phyloP scores from a whole-genome alignment of 2,113 vertebrate genomes.

The Sapajus apella region DNA sequence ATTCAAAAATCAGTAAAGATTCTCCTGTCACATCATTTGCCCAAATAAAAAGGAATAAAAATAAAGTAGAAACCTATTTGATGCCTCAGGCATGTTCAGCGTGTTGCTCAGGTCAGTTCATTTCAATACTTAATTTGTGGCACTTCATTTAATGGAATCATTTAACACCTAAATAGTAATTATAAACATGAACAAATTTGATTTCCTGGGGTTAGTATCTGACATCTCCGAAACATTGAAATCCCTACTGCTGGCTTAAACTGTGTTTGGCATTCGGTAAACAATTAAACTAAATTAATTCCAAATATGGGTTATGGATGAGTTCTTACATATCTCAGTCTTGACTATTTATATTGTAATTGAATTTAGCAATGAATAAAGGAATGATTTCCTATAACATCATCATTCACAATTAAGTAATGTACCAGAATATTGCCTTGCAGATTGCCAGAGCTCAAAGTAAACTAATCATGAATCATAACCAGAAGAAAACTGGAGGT shows the following conservation, averaged over 20 bases:
- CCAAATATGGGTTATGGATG: conserved; percentile 29
- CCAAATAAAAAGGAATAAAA: conserved; percentile 83
- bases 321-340: neutral
- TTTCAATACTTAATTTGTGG: conserved; percentile 83
- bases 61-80: conserved; percentile 81
- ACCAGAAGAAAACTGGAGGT: neutral
- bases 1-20: conserved; percentile 83
- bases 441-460: neutral
- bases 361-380: conserved; percentile 40
- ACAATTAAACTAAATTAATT: conserved; percentile 65
- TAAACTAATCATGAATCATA: neutral
- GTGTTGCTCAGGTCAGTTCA: conserved; percentile 86
- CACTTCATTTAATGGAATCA: conserved; percentile 81
- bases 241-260: conserved; percentile 56
- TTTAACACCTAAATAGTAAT: conserved; percentile 84
- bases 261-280: conserved; percentile 36
- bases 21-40: conserved; percentile 79
- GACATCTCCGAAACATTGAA: conserved; percentile 73
- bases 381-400: neutral
- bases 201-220: conserved; percentile 68
- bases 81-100: conserved; percentile 82
- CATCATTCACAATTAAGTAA: conserved; percentile 22
- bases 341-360: conserved; percentile 29
- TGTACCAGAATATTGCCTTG: neutral
- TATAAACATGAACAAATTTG: conserved; percentile 79